Conservation (phyloP, 37 sponge, comb jelly and placozoan species). For the Oopsacas minuta region DNA sequence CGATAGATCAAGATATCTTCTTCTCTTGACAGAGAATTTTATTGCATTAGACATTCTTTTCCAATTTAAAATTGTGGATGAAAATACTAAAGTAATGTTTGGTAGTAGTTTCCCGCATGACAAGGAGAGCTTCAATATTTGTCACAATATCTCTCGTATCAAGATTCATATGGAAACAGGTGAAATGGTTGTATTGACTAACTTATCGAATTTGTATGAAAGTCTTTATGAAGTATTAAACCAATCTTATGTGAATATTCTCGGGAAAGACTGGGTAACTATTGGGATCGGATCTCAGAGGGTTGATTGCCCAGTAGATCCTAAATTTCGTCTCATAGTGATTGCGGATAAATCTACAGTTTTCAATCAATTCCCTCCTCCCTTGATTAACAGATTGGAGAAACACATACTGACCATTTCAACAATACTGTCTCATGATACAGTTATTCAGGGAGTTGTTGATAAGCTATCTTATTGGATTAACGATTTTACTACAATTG, state of each 20-base stretch:
- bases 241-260: background rate
- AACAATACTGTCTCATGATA: background rate
- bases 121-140: background rate
- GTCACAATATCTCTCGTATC: background rate
- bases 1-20: background rate
- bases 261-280: background rate
- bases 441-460: background rate
- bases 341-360: background rate
- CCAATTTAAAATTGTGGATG: background rate
- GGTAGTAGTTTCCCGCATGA: background rate
- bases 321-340: background rate
- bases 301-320: background rate
- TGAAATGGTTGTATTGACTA: background rate
- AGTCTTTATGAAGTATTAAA: background rate
- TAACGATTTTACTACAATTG: background rate
- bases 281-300: background rate
- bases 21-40: background rate
- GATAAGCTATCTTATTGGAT: background rate
- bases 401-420: background rate
- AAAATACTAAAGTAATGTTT: slow-evolving; percentile 4
- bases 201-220: background rate
- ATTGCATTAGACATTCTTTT: background rate
- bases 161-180: background rate
- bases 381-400: background rate
- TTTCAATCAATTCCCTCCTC: slow-evolving; percentile 6